Evolutionary conservation across 1,140 invertebrate genomes (phyloP).

Genomic region (Sogatella furcifera): DNA sequence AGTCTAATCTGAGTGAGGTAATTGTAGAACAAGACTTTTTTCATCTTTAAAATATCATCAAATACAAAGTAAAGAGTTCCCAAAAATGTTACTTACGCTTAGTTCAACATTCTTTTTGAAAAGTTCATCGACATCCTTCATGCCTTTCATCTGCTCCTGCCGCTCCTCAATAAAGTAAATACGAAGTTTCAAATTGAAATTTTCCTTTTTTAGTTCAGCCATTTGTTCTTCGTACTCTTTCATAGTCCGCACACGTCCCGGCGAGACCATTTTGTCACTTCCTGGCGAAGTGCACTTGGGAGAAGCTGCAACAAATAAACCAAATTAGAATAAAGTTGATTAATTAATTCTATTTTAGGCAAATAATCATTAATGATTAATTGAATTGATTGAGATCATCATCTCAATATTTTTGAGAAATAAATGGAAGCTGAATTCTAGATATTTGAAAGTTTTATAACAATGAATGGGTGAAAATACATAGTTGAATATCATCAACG

Average conservation of each 20-base stretch:
- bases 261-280: slow-evolving; percentile 1
- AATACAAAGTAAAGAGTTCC: no score
- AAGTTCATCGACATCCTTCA: slow-evolving; percentile 45
- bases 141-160: slow-evolving; percentile 48
- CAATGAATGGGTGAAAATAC: no score
- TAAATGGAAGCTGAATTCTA: no score
- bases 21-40: no score
- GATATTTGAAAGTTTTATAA: background rate
- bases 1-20: no score
- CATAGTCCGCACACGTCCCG: slow-evolving; percentile 42
- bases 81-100: slow-evolving; percentile 42
- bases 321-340: background rate
- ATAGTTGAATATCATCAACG: no score
- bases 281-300: slow-evolving; percentile 1
- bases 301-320: background rate
- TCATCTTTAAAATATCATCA: no score
- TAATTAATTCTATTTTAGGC: no score
- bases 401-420: no score
- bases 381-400: no score
- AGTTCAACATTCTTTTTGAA: slow-evolving; percentile 66
- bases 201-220: slow-evolving; percentile 71
- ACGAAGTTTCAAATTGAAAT: slow-evolving; percentile 81
- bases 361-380: no score
- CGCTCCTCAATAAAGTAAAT: slow-evolving; percentile 86
- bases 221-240: slow-evolving; percentile 87